Base-by-base conservation (phyloP, 2,888 invertebrate species). In the Noctua pronuba region DNA sequence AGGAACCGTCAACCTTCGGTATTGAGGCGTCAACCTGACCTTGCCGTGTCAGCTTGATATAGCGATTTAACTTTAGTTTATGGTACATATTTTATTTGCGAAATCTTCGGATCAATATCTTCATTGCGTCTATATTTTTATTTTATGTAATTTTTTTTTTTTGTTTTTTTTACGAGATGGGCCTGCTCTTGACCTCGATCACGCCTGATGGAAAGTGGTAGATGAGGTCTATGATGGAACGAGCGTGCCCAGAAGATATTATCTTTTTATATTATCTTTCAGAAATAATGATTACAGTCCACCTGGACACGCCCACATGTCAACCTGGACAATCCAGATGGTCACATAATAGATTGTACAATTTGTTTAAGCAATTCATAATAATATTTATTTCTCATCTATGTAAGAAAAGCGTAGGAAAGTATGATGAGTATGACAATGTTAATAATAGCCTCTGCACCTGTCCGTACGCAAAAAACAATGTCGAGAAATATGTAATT, bases 41-140 rank as follows among this genome's bases (percentile, higher is more conserved):
- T 92, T 92, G 91, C 73, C 84, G 80, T 88, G 88, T 90, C 91
- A 89, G 80, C 82, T 82, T 79, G 73, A 82, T 83, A 80, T 80
- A 86, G 83, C 85, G 68, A 79, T 82, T 76, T 77, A 75, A 81
- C 79, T 72, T 83, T 28, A 66, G 79, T 82, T 79, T 85, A 84
- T 84, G 78, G 68, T 64, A 83, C 52, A 66, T 78, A 79, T 80
- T 81, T 87, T 78, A 84, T 86, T 85, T 82, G 89, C 81, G 41
- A 83, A 83, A 84, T 82, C 52, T 65, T 71, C 69, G 78, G 49
- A 77, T 85, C 85, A 66, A 82, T 86, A 79, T 24, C 41, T 41
- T 41, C 58, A 62, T 69, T 35, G 55, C 68, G 64, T 64, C 52
- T 44, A 52, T 7, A 28, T 58, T 73, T 71, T 52, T 72, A 58